phyloP scores from a whole-genome alignment of 2,888 invertebrate genomes.

The Caenorhabditis japonica region DNA sequence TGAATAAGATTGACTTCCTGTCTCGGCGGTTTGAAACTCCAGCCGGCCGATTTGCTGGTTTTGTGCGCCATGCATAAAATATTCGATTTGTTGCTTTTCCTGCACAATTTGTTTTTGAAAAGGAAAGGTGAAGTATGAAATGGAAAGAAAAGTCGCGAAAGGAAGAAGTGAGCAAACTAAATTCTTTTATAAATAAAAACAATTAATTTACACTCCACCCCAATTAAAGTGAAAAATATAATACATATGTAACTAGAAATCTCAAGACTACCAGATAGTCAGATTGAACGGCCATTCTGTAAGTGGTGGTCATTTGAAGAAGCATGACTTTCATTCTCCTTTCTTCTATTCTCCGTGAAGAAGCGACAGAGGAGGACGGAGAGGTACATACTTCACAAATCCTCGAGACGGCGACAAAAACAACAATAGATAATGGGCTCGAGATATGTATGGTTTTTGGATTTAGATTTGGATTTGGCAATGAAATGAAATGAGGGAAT shows the following conservation, averaged over 20 bases:
- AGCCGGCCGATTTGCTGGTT: conserved; percentile 61
- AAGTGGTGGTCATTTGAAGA: conserved; percentile 48
- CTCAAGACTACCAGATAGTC: too few relatives aligned
- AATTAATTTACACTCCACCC: too few relatives aligned
- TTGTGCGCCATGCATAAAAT: conserved; percentile 60
- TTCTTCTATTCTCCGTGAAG: too few relatives aligned
- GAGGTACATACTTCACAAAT: conserved; percentile 31
- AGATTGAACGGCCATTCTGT: conserved; percentile 21
- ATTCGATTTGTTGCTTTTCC: conserved; percentile 30
- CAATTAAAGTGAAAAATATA: too few relatives aligned
- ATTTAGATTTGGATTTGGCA: too few relatives aligned
- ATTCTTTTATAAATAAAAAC: too few relatives aligned
- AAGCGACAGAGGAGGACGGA: too few relatives aligned
- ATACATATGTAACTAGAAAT: background rate
- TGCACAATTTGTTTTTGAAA: conserved; percentile 40
- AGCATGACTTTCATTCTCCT: conserved; percentile 40
- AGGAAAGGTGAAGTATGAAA: conserved; percentile 9
- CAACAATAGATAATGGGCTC: conserved; percentile 22
- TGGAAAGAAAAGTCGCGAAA: background rate
- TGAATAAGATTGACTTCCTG: conserved; percentile 55
- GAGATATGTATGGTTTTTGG: background rate
- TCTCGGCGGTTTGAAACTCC: conserved; percentile 62
- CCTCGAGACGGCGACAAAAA: conserved; percentile 8
- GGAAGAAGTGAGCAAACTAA: conserved; percentile 18
- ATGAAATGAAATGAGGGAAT: too few relatives aligned